Base-by-base conservation (phyloP, 2,797 vertebrate genomes). In the Nothura maculosa region DNA sequence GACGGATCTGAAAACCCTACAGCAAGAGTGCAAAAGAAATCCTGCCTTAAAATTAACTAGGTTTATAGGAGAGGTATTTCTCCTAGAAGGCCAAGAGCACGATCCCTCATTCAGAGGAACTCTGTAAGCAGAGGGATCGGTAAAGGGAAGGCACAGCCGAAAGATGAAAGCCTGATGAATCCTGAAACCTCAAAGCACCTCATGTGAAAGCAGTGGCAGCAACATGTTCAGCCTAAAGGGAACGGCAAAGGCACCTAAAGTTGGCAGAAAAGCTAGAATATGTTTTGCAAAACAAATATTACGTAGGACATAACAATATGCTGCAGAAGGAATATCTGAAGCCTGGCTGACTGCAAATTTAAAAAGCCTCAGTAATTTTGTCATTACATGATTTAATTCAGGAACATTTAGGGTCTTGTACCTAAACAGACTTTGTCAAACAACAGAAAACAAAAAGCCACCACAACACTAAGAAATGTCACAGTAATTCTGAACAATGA, bases 401-500 rank as follows among this genome's bases (percentile, higher is more conserved):
- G 62, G 58, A 90, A 62, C 57, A 61, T 83, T 96, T 87, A 95
- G 84, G 54, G 61, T 76, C 91, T 61, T 91, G 63, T 81, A 93
- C 76, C 88, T 87, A 64, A 82, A 55, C 79, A 80, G 68, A 40
- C 79, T 91, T 72, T 52, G 58, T 68, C 79, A 72, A 67, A 64
- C 47, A 85, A 63, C 63, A 84, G 75, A 67, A 90, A 66, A 9
- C 57, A 91, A 92, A 48, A 89, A 92, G 61, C 84, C 91, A 93
- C 77, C 86, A 87, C 82, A 94, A 89, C 55, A 81, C 85, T 50
- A 94, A 95, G 88, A 97, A 94, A 96, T 90, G 86, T 95, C 95
- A 82, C 92, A 86, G 95, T 78, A 93, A 96, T 96, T 96, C 45
- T 25, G 89, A 96, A 94, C 20, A 92, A 95, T 97, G 97, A 97